These are phyloP conservation scores for Rhagoletis zephyria DNA, from an alignment of 1,140 invertebrate genomes.

Conservation along the genomic window DNA sequence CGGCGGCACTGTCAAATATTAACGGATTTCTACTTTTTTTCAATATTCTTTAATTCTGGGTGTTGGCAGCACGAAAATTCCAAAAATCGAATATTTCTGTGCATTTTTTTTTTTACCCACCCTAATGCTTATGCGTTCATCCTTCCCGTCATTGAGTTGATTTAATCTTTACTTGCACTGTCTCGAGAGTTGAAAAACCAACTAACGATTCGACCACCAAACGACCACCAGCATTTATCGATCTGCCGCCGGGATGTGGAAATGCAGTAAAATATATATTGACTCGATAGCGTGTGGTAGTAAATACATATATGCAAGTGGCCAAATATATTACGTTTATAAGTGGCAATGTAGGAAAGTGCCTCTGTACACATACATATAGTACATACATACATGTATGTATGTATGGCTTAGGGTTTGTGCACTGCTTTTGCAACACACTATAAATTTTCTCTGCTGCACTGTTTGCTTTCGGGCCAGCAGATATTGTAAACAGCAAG, in stretches of 20 bases:
- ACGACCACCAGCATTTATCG: constrained; percentile 10
- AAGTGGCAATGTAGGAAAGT: not conserved
- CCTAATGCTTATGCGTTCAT: not conserved
- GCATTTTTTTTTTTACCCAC: no score
- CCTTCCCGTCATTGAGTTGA: constrained; percentile 24
- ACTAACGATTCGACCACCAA: not conserved
- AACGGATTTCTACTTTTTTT: no score
- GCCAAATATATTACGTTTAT: constrained; percentile 20
- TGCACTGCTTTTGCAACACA: not conserved
- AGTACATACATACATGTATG: not conserved
- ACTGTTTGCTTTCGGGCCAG: not conserved
- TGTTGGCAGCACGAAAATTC: no score
- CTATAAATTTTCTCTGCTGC: constrained; percentile 6
- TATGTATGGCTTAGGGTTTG: not conserved
- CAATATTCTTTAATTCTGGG: no score
- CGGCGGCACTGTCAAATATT: no score
- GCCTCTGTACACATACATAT: no score
- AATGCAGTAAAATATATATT: not conserved
- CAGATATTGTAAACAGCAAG: not conserved
- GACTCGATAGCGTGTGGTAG: not conserved
- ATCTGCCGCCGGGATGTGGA: not conserved
- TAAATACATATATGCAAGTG: not conserved
- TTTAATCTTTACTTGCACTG: constrained; percentile 13
- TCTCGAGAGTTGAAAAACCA: not conserved
- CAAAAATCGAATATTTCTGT: not conserved